phyloP scores from a whole-genome alignment of 2,888 invertebrate genomes.

The Lacanobia wlatinum region DNA sequence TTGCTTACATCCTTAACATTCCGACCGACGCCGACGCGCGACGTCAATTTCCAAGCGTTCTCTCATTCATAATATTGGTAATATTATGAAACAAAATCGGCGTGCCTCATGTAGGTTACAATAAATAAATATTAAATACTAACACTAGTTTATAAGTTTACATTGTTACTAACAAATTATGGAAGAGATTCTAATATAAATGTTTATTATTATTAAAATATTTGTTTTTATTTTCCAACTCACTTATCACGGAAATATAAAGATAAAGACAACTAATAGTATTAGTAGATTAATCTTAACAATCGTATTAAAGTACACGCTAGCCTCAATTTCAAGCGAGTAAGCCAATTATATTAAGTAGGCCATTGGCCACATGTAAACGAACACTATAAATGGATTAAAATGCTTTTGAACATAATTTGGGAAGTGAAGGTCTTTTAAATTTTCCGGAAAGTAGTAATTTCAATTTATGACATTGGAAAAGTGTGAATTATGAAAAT shows the following conservation, averaged over 20 bases:
- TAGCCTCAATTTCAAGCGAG: conserved; percentile 62
- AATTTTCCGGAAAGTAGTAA: conserved; percentile 28
- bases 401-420: conserved; percentile 39
- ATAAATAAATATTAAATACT: too few species aligned
- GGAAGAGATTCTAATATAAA: too few species aligned
- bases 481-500: neutral
- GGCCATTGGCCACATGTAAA: conserved; percentile 50
- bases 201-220: too few species aligned
- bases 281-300: conserved; percentile 63
- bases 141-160: too few species aligned
- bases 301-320: conserved; percentile 64
- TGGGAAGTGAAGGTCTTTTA: conserved; percentile 27
- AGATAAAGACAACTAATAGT: conserved; percentile 38
- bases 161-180: too few species aligned
- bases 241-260: conserved; percentile 16
- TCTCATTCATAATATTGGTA: too few species aligned
- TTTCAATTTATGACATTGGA: conserved; percentile 12
- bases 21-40: too few species aligned
- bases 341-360: conserved; percentile 69
- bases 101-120: too few species aligned
- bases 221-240: conserved; percentile 6
- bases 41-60: too few species aligned
- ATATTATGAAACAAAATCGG: neutral
- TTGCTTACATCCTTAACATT: too few species aligned
- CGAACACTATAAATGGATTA: conserved; percentile 56